Percentiles rank a stretch among this genome's conserved stretches.
phyloP scores from a whole-genome alignment of 2,113 vertebrate species.

The Protobothrops mucrosquamatus region DNA sequence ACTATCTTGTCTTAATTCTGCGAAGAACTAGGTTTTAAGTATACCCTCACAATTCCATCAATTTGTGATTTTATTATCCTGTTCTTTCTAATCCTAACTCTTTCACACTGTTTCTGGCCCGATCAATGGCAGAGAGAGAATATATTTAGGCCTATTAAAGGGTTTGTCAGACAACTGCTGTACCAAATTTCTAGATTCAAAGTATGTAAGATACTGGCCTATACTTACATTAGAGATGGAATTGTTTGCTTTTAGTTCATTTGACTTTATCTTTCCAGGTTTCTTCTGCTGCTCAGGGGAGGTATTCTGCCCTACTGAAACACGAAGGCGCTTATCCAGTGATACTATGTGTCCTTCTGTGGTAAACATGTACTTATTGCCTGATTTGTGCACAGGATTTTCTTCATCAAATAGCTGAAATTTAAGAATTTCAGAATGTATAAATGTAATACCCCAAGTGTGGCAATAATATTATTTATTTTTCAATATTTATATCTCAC shows the following conservation, averaged over 20 bases:
- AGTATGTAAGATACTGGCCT: accelerated
- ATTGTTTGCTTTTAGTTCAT: constrained; percentile 69
- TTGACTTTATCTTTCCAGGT: constrained; percentile 25
- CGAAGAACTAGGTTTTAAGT: neutral
- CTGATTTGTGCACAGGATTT: constrained; percentile 90
- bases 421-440: neutral
- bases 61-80: neutral
- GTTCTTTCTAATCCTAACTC: neutral
- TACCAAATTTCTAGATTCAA: neutral
- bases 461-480: neutral
- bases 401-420: constrained; percentile 93
- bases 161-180: neutral
- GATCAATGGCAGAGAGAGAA: neutral
- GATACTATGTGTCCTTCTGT: constrained; percentile 96
- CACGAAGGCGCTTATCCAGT: constrained; percentile 85
- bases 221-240: constrained; percentile 84
- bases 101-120: neutral
- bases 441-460: accelerated
- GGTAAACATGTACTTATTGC: constrained; percentile 93
- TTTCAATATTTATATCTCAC: neutral
- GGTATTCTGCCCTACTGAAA: constrained; percentile 81
- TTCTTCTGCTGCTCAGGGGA: constrained; percentile 64
- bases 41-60: neutral
- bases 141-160: neutral
- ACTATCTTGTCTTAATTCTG: neutral